Evolutionary conservation across 1,140 invertebrate species (phyloP).

Genomic region (Limonius californicus): DNA sequence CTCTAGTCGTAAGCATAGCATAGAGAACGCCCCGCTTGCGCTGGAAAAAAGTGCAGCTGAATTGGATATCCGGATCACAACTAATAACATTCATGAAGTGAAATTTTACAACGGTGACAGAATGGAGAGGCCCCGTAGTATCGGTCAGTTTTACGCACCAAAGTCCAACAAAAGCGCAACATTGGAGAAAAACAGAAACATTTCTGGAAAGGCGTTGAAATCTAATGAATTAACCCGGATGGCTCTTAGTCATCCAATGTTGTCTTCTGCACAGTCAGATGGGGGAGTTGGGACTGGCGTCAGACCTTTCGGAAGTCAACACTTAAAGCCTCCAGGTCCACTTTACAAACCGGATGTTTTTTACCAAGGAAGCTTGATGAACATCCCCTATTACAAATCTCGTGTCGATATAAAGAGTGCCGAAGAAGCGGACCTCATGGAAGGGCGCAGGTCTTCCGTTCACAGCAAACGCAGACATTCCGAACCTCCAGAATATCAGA

Average conservation of each 20-base stretch:
- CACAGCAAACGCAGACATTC: slow-evolving; percentile 36
- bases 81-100: slow-evolving; percentile 22
- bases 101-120: not conserved
- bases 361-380: slow-evolving; percentile 75
- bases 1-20: slow-evolving; percentile 12
- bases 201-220: slow-evolving; percentile 39
- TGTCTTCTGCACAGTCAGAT: slow-evolving; percentile 42
- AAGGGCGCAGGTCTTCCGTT: slow-evolving; percentile 31
- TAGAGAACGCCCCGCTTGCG: slow-evolving; percentile 39
- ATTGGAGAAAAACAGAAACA: slow-evolving; percentile 31
- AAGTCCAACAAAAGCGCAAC: slow-evolving; percentile 32
- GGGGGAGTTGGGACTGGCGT: not conserved
- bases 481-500: slow-evolving; percentile 14
- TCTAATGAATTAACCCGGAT: slow-evolving; percentile 50
- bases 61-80: slow-evolving; percentile 41
- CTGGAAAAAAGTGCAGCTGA: slow-evolving; percentile 43
- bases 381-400: slow-evolving; percentile 49
- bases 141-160: slow-evolving; percentile 49
- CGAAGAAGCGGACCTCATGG: slow-evolving; percentile 43
- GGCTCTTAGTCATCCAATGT: slow-evolving; percentile 61
- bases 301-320: slow-evolving; percentile 32
- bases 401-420: slow-evolving; percentile 44
- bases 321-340: slow-evolving; percentile 56
- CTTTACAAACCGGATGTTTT: slow-evolving; percentile 83
- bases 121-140: slow-evolving; percentile 51